Base-by-base conservation (phyloP, 2,888 invertebrate genomes). In the Buathra laborator region DNA sequence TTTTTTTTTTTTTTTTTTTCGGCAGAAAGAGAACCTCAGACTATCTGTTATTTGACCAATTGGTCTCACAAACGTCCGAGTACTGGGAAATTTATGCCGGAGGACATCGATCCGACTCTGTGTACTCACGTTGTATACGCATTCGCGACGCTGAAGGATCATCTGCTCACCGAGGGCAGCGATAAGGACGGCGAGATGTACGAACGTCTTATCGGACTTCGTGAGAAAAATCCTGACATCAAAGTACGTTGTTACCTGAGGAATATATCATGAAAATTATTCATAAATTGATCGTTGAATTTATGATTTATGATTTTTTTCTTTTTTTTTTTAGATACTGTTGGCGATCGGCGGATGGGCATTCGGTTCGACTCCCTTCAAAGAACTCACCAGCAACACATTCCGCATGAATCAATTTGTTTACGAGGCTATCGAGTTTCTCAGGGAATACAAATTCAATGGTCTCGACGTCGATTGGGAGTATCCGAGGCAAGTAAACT, bases 71-170 rank as follows among this genome's bases (percentile, higher is more conserved):
- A 99, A 94, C 95, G 99, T 76, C 97, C 97, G 0, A 98, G 98
- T 77, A 95, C 96, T 3, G 99, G 98, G 12, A 97, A 97, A 92
- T 99, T 98, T 94, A 96, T 95, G 84, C 98, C 99, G 0, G 98
- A 98, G 89, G 97, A 98, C 93, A 96, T 99, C 56, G 97, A 99
- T 92, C 95, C 98, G 0, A 96, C 95, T 14, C 96, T 99, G 0
- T 99, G 99, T 94, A 99, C 99, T 0, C 99, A 99, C 94, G 95
- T 99, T 51, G 97, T 99, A 83, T 99, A 98, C 93, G 98, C 99
- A 1, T 99, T 99, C 93, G 99, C 98, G 0, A 97, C 98, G 0
- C 95, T 98, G 43, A 97, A 97, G 92, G 97, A 98, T 87, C 96
- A 98, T 94, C 96, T 97, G 91, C 94, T 98, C 1, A 95, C 97